Percentiles rank a stretch among this genome's conserved stretches.
Evolutionary conservation across 1,140 invertebrate genomes (phyloP).

Genomic region (Calephelis nemesis): DNA sequence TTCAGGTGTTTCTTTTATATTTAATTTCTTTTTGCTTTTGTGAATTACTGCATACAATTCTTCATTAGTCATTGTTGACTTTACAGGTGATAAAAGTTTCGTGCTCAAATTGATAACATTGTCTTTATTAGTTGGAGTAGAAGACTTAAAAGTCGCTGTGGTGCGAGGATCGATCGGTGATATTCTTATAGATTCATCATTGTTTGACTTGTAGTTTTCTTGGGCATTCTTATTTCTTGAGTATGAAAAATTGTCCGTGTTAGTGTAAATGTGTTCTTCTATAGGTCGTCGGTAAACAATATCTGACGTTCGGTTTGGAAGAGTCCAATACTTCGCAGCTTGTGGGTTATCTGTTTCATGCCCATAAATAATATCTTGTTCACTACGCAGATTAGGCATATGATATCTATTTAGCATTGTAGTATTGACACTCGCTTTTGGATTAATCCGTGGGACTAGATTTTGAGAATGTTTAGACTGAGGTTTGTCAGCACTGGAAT

Average conservation of each 20-base stretch:
- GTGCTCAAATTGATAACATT: conserved; percentile 59
- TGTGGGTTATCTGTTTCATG: conserved; percentile 37
- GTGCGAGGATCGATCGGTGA: conserved; percentile 83
- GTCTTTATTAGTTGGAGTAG: conserved; percentile 79
- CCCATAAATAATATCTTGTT: conserved; percentile 51
- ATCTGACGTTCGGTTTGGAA: conserved; percentile 53
- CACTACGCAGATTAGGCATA: conserved; percentile 53
- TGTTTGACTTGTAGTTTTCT: conserved; percentile 14
- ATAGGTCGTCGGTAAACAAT: conserved; percentile 28
- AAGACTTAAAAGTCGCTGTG: conserved; percentile 78
- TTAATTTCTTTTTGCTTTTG: conserved; percentile 87
- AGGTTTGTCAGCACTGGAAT: conserved; percentile 77
- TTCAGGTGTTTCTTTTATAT: conserved; percentile 82
- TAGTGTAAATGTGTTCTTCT: conserved; percentile 21
- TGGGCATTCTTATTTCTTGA: neutral
- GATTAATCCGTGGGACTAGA: conserved; percentile 35
- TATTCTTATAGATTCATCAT: conserved; percentile 77
- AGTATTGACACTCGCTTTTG: conserved; percentile 46
- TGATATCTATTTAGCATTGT: conserved; percentile 48
- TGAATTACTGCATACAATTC: conserved; percentile 88
- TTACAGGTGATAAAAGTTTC: conserved; percentile 81
- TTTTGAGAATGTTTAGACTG: conserved; percentile 37
- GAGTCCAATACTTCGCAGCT: conserved; percentile 67
- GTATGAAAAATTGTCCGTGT: neutral
- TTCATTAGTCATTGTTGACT: conserved; percentile 87